A percentile compares a stretch with the other conserved stretches of the same genome.
These are phyloP conservation scores for Pachymerium ferrugineum DNA, from an alignment of 2,888 invertebrate genomes.

Conservation along the genomic window DNA sequence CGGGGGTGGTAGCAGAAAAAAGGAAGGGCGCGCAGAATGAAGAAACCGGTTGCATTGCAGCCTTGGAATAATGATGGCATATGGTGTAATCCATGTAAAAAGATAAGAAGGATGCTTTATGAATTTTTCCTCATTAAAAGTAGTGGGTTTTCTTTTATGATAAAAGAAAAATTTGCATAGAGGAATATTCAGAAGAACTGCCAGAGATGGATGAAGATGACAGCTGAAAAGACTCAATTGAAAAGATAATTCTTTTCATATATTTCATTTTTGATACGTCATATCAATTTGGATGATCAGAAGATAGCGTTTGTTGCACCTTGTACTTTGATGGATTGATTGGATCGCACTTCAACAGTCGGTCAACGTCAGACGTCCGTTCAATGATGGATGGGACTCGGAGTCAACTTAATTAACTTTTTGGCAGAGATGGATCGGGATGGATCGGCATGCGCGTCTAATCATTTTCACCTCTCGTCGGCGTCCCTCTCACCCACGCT, in stretches of 20 bases:
- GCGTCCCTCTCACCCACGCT: background rate
- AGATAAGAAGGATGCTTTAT: background rate
- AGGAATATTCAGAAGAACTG: too few species aligned
- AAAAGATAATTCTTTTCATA: too few species aligned
- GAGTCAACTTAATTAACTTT: slow-evolving; percentile 13
- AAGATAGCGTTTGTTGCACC: background rate
- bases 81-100: background rate
- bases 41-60: background rate
- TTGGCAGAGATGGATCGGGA: slow-evolving; percentile 13
- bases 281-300: background rate
- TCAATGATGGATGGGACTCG: slow-evolving; percentile 4
- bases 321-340: slow-evolving; percentile 4
- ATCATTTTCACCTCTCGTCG: slow-evolving; percentile 13
- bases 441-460: slow-evolving; percentile 8
- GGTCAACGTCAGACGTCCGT: slow-evolving; percentile 13
- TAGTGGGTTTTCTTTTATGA: too few species aligned
- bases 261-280: too few species aligned
- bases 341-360: slow-evolving; percentile 8
- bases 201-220: too few species aligned
- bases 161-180: background rate
- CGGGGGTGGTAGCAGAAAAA: too few species aligned
- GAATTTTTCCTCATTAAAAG: background rate
- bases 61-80: background rate
- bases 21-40: too few species aligned
- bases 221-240: too few species aligned